Conservation (phyloP, 2,113 vertebrate species). For the Lichenostomus cassidix region DNA sequence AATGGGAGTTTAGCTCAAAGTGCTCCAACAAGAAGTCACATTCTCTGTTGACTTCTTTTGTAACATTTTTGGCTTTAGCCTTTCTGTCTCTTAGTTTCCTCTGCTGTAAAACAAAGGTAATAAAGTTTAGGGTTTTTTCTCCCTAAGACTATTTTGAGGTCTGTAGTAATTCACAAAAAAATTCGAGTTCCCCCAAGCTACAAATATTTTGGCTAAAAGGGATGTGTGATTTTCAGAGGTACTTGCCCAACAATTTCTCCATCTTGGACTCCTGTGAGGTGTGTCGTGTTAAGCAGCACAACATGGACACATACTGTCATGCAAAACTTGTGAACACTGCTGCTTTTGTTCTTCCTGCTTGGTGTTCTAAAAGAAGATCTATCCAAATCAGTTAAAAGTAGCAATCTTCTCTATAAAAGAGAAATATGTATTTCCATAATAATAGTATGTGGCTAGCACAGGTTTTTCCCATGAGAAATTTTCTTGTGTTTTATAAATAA, state of each 20-base stretch:
- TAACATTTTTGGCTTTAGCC: background rate
- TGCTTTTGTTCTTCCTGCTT: background rate
- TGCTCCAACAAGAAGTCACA: background rate
- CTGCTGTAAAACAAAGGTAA: background rate
- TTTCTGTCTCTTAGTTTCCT: background rate
- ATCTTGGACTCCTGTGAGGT: background rate
- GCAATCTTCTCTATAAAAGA: background rate
- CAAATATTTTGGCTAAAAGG: background rate
- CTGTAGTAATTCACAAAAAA: background rate
- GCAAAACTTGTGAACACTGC: background rate
- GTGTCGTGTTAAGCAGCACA: background rate
- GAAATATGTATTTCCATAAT: background rate
- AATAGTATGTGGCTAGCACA: no score
- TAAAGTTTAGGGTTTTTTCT: background rate
- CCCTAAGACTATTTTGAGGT: background rate
- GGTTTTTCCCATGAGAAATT: no score
- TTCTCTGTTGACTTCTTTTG: background rate
- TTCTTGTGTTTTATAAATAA: no score
- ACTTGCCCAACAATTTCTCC: background rate
- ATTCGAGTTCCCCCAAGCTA: background rate
- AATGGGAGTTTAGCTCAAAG: background rate
- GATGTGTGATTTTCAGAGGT: conserved; percentile 1
- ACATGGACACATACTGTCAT: background rate
- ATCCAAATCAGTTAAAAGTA: background rate
- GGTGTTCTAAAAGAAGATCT: background rate